Base-by-base conservation (phyloP, 1,140 invertebrate genomes). In the Eueides isabella region DNA sequence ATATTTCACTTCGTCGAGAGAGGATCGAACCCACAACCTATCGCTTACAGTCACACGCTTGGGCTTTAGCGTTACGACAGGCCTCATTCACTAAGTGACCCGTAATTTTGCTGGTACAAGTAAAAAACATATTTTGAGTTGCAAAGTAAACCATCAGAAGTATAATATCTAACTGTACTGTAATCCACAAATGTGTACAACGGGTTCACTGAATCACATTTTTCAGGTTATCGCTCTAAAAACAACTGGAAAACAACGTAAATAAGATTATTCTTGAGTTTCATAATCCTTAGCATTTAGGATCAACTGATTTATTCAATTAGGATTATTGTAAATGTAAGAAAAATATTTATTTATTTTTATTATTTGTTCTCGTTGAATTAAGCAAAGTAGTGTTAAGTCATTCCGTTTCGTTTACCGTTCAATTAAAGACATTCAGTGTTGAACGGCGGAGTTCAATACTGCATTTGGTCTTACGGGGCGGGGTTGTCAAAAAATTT, bases 131-230 rank as follows among this genome's bases (percentile, higher is more conserved):
- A 48, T 19, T 48, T 48, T 48, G n/a, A 9, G 16, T 48, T 48
- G 41, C 41, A 48, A 48, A 48, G 9, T 48, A 26, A 11, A 26
- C 26, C 23, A 55, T 23, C 19, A 55, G 3, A 26, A 26, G 48
- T 9, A 38, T 38, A 38, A 38, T 38, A 29, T n/a, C 33, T 63
- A 33, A 66, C 41, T 73, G 71, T 66, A 41, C 30, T 62, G 67
- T 65, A 33, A 55, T 55, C 19, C 19, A 55, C 23, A 26, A 26
- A 26, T 2, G 23, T 12, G 48, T 55, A 55, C 44, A 61, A 26
- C 41, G 65, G 65, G 74, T 76, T 76, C 74, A 76, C 48, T 65
- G 74, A 72, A 72, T 71, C 23, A 71, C 35, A 71, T 71, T 48
- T 55, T 71, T 44, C 61, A 28, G 69, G 69, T 33, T 71, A 48